Conservation (phyloP, 2,113 vertebrate species). For the Bubo scandiacus region DNA sequence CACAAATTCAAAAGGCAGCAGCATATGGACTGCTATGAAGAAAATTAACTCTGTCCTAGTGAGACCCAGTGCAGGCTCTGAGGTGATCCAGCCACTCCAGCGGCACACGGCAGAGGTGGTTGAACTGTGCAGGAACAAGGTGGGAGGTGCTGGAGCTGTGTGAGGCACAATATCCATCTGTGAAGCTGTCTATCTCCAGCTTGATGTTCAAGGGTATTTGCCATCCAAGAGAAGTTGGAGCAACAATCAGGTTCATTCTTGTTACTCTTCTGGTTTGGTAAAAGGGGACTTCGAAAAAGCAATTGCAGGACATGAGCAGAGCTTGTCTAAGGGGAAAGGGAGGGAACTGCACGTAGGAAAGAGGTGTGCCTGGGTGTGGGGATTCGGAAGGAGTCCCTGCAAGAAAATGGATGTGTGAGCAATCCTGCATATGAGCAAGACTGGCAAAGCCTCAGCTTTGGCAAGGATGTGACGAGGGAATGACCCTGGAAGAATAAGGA, state of each 20-base stretch:
- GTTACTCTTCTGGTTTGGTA: neutral
- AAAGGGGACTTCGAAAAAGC: neutral
- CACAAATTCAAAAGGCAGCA: neutral
- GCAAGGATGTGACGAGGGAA: too few species aligned
- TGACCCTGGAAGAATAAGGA: too few species aligned
- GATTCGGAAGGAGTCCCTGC: too few species aligned
- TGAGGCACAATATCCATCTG: neutral
- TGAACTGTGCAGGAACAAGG: neutral
- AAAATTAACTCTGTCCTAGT: neutral
- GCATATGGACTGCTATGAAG: accelerated
- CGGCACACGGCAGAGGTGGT: neutral
- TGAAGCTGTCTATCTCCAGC: neutral
- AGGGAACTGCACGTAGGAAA: neutral
- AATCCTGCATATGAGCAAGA: too few species aligned
- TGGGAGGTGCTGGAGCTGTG: neutral
- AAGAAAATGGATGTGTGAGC: too few species aligned
- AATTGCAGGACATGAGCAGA: neutral
- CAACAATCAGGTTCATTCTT: neutral
- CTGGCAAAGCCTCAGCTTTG: too few species aligned
- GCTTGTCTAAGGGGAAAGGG: neutral
- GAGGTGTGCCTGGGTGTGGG: neutral
- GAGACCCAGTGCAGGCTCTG: neutral
- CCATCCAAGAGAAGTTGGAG: neutral
- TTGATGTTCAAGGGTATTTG: neutral
- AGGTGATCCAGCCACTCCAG: neutral